These are phyloP conservation scores for Doris montereyensis DNA, from an alignment of 2,888 invertebrate genomes.

Conservation along the genomic window DNA sequence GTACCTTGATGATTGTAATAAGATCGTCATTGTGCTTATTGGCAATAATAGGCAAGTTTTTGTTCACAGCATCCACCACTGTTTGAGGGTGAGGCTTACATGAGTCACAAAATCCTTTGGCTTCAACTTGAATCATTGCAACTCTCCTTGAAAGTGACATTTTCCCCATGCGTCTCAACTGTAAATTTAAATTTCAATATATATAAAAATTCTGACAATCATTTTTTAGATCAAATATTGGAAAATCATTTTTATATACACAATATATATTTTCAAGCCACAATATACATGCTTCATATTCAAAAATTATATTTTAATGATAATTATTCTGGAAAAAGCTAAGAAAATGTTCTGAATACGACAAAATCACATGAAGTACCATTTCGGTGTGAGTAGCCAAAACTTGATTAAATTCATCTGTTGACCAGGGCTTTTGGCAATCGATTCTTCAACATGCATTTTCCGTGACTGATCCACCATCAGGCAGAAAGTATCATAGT, in stretches of 20 bases:
- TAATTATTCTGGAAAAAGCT: too few species aligned
- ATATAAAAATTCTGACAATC: too few species aligned
- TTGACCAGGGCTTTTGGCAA: slow-evolving; percentile 66
- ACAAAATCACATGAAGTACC: too few species aligned
- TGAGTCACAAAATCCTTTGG: slow-evolving; percentile 57
- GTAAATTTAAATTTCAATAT: slow-evolving; percentile 22
- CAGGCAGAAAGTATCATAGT: slow-evolving; percentile 66
- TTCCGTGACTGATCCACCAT: slow-evolving; percentile 69
- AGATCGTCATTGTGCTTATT: slow-evolving; percentile 69
- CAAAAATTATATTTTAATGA: too few species aligned
- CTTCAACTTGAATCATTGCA: slow-evolving; percentile 63
- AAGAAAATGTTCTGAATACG: too few species aligned
- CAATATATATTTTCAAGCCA: too few species aligned
- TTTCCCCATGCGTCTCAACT: slow-evolving; percentile 65
- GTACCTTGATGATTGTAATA: slow-evolving; percentile 71
- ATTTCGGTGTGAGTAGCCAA: slow-evolving; percentile 67
- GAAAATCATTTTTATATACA: too few species aligned
- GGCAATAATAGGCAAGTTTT: slow-evolving; percentile 66
- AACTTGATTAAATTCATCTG: slow-evolving; percentile 71
- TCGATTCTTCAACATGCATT: slow-evolving; percentile 65
- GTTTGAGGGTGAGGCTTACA: slow-evolving; percentile 66
- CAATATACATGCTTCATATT: too few species aligned
- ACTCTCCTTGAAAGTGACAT: slow-evolving; percentile 64
- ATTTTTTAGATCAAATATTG: too few species aligned
- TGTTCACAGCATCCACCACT: slow-evolving; percentile 61